Conservation (phyloP, 2,888 invertebrate species). For the Meandrusa payeni region DNA sequence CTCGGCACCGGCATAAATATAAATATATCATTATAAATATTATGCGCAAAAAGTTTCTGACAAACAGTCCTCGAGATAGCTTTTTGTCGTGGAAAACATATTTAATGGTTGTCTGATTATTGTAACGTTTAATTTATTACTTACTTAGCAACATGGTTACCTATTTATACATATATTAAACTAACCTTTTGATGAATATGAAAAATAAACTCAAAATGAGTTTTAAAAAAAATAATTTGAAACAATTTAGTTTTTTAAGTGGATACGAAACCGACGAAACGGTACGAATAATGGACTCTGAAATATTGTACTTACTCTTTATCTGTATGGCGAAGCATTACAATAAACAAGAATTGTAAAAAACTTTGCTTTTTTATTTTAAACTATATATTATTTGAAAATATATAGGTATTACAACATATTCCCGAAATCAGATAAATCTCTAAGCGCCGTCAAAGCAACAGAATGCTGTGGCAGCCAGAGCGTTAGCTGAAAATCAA, state of each 20-base stretch:
- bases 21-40: constrained; percentile 1
- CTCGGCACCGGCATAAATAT: constrained; percentile 43
- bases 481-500: too few relatives aligned
- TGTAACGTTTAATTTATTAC: neutral
- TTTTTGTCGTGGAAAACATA: constrained; percentile 10
- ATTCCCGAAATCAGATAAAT: too few relatives aligned
- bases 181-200: constrained; percentile 14
- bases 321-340: constrained; percentile 7
- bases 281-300: constrained; percentile 18
- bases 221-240: constrained; percentile 14
- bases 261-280: constrained; percentile 11
- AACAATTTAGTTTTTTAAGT: neutral
- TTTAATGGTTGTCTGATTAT: constrained; percentile 6
- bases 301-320: constrained; percentile 11
- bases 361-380: constrained; percentile 18
- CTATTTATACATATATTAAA: constrained; percentile 16
- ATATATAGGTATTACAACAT: too few relatives aligned
- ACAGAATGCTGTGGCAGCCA: too few relatives aligned
- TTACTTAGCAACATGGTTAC: constrained; percentile 5
- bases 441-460: too few relatives aligned
- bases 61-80: neutral
- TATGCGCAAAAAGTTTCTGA: constrained; percentile 13
- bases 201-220: constrained; percentile 28
- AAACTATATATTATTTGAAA: too few relatives aligned
- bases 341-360: constrained; percentile 18